A percentile compares a stretch with the other conserved stretches of the same genome.
Conservation (phyloP, 2,888 invertebrate genomes). For the Tetragonisca angustula region DNA sequence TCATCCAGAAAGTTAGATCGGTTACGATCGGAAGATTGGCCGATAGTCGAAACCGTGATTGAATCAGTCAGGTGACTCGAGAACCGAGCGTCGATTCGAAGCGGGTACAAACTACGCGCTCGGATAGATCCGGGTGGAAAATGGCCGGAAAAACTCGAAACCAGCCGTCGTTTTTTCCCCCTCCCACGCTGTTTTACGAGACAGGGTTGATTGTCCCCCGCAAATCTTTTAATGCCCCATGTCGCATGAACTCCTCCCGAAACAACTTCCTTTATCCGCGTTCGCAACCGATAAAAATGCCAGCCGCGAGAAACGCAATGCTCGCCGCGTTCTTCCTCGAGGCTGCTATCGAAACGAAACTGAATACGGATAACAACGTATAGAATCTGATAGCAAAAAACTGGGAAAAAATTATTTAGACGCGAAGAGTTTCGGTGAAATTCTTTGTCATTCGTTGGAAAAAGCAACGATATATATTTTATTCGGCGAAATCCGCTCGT, state of each 20-base stretch:
- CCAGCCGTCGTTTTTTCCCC: not conserved
- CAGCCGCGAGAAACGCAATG: not conserved
- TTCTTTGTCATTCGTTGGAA: not conserved
- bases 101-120: not conserved
- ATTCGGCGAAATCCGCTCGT: not conserved
- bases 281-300: constrained; percentile 27
- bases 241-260: constrained; percentile 13
- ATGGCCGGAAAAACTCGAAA: constrained; percentile 16
- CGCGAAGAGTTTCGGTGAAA: not conserved
- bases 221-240: constrained; percentile 9
- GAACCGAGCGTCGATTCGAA: not conserved
- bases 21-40: constrained; percentile 10
- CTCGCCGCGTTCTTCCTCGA: too few species aligned
- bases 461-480: not conserved
- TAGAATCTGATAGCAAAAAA: not conserved
- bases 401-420: not conserved
- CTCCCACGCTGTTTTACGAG: not conserved
- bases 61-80: constrained; percentile 12
- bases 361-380: not conserved
- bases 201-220: constrained; percentile 1
- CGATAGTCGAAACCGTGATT: constrained; percentile 22
- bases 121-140: not conserved
- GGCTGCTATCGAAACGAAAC: not conserved
- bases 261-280: not conserved
- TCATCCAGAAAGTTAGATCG: not conserved